Base-by-base conservation (phyloP, 2,113 vertebrate genomes). In the Ceyx melanurus region DNA sequence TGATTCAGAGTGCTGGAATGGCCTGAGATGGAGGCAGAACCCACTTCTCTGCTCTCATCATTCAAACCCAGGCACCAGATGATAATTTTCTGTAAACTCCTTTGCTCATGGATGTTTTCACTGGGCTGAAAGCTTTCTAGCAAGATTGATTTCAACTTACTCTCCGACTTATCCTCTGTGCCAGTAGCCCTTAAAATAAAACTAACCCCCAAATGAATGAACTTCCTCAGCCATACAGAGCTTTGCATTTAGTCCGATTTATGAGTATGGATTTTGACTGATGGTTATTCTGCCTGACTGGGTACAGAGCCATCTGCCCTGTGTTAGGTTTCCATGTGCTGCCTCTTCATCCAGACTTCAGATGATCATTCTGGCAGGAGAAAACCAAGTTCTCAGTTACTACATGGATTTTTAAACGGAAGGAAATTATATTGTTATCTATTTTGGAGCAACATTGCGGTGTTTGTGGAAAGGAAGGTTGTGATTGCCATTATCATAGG, bases 1-100 rank as follows among this genome's bases (percentile, higher is more conserved):
- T 88, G 68, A 19, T 93, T 82, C 74, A 78, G 66, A 19, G 79
- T 56, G 23, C 74, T 40, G 25, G 46, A 48, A 6, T 75, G 70
- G 68, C 86, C 92, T 45, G 83, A 81, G 79, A 60, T 74, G 57
- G 79, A 88, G 82, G 77, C 83, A 88, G 82, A 93, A 86, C 93
- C 76, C 31, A n/a, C 33, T 26, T 90, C 28, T 88, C 61, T 60
- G 53, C 70, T 72, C 43, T 28, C 35, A 6, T 8, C 64, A 9
- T 46, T 60, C 26, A 61, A 72, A 81, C 20, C 21, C 53, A 73
- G 66, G 60, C 75, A 62, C 54, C 68, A 71, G 65, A 21, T n/a
- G 25, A 80, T 11, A 2, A 1, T 65, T 87, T 76, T 31, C 60
- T 71, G 6, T 80, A 86, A 71, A 45, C 48, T 37, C 0, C 3